Percentiles rank a stretch among this genome's conserved stretches.
These are phyloP conservation scores for Scalopus aquaticus DNA, from an alignment of 2,113 vertebrate genomes.

Conservation along the genomic window DNA sequence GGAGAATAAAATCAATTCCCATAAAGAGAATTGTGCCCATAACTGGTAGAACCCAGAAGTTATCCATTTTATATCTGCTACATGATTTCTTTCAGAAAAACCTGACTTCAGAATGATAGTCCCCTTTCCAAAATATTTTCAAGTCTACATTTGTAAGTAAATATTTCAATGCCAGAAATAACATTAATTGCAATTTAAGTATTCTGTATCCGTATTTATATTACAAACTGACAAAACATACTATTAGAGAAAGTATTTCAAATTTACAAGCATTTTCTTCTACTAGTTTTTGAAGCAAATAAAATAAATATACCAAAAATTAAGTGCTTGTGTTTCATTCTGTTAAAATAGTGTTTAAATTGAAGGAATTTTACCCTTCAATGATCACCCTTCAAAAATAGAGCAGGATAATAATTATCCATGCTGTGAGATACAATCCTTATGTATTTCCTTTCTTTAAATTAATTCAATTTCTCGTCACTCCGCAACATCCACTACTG, in stretches of 20 bases:
- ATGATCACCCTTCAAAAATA: neutral
- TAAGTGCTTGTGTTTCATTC: neutral
- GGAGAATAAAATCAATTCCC: neutral
- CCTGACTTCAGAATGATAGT: neutral
- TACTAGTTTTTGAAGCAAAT: constrained; percentile 17
- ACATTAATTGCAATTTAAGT: constrained; percentile 16
- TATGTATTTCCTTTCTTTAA: neutral
- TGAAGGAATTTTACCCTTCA: neutral
- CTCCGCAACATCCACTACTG: neutral
- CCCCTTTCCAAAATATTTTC: neutral
- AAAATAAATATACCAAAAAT: neutral
- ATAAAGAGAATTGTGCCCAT: neutral
- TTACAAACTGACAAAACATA: neutral
- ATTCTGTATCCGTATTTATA: neutral
- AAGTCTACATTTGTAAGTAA: constrained; percentile 23
- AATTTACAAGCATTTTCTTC: constrained; percentile 30
- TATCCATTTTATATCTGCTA: constrained; percentile 14
- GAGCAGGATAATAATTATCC: neutral
- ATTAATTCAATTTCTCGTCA: constrained; percentile 9
- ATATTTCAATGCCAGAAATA: neutral
- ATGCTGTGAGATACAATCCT: neutral
- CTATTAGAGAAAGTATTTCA: neutral
- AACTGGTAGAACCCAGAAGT: neutral
- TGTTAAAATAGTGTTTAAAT: neutral
- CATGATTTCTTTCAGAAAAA: constrained; percentile 19